These are phyloP conservation scores for Leptinotarsa haldemani DNA, from an alignment of 2,888 invertebrate genomes.

Conservation along the genomic window DNA sequence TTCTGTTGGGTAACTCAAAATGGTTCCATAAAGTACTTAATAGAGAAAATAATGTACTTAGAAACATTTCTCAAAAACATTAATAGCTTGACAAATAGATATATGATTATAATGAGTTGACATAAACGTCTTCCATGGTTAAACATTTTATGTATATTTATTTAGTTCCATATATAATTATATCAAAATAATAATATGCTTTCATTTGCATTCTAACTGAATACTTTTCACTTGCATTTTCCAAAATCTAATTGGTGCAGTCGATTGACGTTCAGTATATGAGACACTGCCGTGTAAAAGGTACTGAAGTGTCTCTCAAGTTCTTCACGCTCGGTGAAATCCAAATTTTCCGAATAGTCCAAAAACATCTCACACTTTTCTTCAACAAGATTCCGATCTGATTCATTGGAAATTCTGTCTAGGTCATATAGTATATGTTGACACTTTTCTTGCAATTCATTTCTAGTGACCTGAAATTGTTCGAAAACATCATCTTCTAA, in stretches of 20 bases:
- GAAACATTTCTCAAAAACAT: conserved; percentile 17
- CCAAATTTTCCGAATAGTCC: not conserved
- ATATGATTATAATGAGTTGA: too few relatives aligned
- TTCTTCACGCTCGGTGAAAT: not conserved
- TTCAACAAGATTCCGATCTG: not conserved
- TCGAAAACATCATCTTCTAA: conserved; percentile 38
- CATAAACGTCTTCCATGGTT: too few relatives aligned
- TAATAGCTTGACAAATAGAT: too few relatives aligned
- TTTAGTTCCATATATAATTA: conserved; percentile 23
- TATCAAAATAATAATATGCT: too few relatives aligned
- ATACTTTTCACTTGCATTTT: not conserved
- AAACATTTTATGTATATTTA: too few relatives aligned
- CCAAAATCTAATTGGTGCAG: not conserved
- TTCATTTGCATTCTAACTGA: not conserved
- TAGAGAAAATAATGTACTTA: too few relatives aligned
- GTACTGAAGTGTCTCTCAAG: not conserved
- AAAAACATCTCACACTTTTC: not conserved
- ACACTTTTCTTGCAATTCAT: not conserved
- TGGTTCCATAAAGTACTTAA: too few relatives aligned
- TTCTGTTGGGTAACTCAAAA: too few relatives aligned
- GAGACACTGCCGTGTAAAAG: not conserved
- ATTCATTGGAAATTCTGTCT: not conserved
- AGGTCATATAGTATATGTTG: not conserved
- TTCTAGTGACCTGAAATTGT: not conserved
- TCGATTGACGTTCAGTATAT: not conserved